phyloP scores from a whole-genome alignment of 64 coral and sea anemone genomes.

The Dendrophyllia cribrosa region DNA sequence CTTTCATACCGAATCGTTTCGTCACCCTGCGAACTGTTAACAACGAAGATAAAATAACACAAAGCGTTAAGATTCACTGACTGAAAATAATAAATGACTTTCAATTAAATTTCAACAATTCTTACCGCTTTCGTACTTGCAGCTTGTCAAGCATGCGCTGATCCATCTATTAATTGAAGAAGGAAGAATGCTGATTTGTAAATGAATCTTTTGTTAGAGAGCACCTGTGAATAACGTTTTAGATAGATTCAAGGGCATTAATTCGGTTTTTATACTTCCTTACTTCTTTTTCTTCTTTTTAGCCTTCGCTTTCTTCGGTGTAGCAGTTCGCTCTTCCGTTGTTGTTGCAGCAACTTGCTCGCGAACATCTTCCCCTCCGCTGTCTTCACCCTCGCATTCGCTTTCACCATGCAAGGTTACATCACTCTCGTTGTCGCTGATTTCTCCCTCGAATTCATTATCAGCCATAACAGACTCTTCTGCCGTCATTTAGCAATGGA shows the following conservation, averaged over 20 bases:
- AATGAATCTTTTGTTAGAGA: neutral
- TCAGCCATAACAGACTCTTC: conserved; percentile 73
- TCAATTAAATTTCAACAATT: neutral
- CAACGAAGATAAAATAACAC: neutral
- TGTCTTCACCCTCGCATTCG: conserved; percentile 86
- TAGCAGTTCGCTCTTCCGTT: conserved; percentile 46
- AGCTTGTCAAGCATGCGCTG: conserved; percentile 85
- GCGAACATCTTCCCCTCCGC: conserved; percentile 56
- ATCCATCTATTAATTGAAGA: conserved; percentile 80
- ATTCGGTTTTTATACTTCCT: neutral
- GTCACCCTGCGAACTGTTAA: conserved; percentile 87
- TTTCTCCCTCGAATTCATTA: conserved; percentile 80
- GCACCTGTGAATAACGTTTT: neutral
- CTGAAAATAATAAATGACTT: too few relatives aligned
- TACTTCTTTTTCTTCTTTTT: conserved; percentile 98
- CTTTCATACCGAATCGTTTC: conserved; percentile 98
- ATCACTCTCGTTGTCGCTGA: conserved; percentile 81
- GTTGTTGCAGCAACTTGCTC: conserved; percentile 50
- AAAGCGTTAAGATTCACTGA: neutral
- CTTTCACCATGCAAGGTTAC: conserved; percentile 75
- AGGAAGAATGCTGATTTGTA: neutral
- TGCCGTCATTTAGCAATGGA: neutral
- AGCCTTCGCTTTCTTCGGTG: conserved; percentile 78
- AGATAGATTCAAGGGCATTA: neutral
- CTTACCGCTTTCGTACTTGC: conserved; percentile 99